These are phyloP conservation scores for Centroberyx gerrardi DNA, from an alignment of 2,797 vertebrate species.

Conservation along the genomic window DNA sequence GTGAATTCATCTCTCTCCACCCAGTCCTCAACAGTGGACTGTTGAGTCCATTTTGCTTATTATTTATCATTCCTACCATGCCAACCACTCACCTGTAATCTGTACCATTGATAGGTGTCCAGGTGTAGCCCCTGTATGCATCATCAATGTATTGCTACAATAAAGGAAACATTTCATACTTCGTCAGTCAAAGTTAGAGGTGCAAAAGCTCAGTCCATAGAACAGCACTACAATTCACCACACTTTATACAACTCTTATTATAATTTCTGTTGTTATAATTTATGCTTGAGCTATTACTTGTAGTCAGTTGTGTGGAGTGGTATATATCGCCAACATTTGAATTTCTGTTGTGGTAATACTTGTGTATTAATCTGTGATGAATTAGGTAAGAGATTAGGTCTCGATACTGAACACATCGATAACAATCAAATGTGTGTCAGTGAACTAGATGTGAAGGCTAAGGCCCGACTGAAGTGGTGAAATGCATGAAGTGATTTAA, in stretches of 20 bases:
- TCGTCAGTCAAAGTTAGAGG: constrained; percentile 15
- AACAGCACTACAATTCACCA: neutral
- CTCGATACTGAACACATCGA: too few species aligned
- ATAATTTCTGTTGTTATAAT: too few species aligned
- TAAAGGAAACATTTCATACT: constrained; percentile 17
- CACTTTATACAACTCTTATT: neutral
- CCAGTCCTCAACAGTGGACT: neutral
- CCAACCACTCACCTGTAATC: constrained; percentile 94
- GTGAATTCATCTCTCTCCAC: constrained; percentile 8
- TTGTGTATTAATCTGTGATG: too few species aligned
- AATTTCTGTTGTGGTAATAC: too few species aligned
- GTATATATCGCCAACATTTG: too few species aligned
- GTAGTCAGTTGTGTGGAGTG: too few species aligned
- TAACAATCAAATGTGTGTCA: neutral
- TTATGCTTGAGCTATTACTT: too few species aligned
- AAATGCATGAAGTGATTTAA: neutral
- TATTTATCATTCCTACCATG: neutral
- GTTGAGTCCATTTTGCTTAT: constrained; percentile 8
- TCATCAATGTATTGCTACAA: constrained; percentile 96
- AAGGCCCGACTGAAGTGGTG: neutral
- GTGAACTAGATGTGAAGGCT: neutral
- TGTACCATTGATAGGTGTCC: constrained; percentile 95
- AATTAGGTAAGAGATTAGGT: too few species aligned
- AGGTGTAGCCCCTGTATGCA: constrained; percentile 92
- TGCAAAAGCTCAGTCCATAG: neutral